Percentiles rank a stretch among this genome's conserved stretches.
phyloP scores from a whole-genome alignment of 1,140 invertebrate species.

The Uloborus diversus region DNA sequence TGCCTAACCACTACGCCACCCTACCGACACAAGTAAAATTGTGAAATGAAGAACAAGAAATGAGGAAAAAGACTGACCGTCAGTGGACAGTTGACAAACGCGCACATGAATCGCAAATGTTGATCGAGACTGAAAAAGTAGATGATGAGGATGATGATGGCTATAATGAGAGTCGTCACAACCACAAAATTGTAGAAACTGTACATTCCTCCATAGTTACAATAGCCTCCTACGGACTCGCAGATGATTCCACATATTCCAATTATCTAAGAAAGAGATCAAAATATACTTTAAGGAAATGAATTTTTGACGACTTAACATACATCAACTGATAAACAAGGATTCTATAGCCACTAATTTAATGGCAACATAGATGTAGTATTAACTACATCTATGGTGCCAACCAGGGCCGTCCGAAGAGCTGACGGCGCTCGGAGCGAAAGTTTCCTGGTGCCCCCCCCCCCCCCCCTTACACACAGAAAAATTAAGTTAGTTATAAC shows the following conservation, averaged over 20 bases:
- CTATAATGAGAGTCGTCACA: slow-evolving; percentile 34
- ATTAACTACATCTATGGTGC: not conserved
- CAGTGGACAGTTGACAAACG: slow-evolving; percentile 34
- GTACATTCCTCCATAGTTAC: slow-evolving; percentile 16
- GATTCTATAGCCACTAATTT: no score
- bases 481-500: no score
- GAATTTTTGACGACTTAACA: not conserved
- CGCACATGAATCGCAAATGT: no score
- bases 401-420: not conserved
- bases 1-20: no score
- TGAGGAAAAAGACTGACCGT: no score
- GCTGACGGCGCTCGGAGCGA: no score
- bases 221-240: slow-evolving; percentile 19
- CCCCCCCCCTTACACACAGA: no score
- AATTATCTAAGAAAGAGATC: slow-evolving; percentile 14
- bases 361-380: no score
- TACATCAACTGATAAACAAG: not conserved
- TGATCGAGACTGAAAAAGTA: slow-evolving; percentile 24
- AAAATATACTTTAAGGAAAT: not conserved
- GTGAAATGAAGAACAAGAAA: no score
- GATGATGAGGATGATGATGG: slow-evolving; percentile 38
- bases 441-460: no score
- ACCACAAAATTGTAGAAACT: slow-evolving; percentile 50
- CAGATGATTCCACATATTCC: slow-evolving; percentile 49
- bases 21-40: no score